Evolutionary conservation across 2,797 vertebrate genomes (phyloP).

Genomic region (Enteromius mattozi): DNA sequence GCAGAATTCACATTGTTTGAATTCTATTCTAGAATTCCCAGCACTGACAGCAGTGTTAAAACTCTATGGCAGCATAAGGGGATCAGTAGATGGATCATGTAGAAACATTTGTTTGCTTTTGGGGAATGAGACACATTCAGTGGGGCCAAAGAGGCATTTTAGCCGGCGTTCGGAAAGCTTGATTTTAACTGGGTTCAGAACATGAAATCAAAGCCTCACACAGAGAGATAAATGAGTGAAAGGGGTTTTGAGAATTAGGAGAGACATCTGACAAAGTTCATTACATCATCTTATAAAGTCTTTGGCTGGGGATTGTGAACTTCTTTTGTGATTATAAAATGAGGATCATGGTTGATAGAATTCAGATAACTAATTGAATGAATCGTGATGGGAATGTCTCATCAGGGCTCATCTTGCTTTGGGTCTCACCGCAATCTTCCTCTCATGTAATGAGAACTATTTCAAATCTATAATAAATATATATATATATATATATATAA

Average conservation of each 20-base stretch:
- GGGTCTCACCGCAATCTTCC: not conserved
- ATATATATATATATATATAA: not conserved
- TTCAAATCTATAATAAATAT: not conserved
- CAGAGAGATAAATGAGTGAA: conserved; percentile 18
- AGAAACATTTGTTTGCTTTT: conserved; percentile 24
- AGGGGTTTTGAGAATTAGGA: conserved; percentile 39
- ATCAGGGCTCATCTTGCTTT: conserved; percentile 16
- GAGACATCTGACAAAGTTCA: conserved; percentile 40
- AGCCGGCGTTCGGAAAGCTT: not conserved
- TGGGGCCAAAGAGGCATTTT: not conserved
- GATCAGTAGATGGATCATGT: conserved; percentile 17
- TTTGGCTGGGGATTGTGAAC: conserved; percentile 1
- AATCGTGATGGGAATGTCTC: not conserved
- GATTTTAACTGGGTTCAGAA: conserved; percentile 12
- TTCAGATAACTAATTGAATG: not conserved
- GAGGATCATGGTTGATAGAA: conserved; percentile 2
- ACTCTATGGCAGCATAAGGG: not conserved
- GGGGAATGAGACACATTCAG: not conserved
- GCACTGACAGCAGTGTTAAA: not conserved
- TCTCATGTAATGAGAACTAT: conserved; percentile 1
- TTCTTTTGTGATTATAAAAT: not conserved
- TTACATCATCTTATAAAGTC: conserved; percentile 20
- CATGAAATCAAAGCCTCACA: not conserved
- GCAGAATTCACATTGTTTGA: not conserved
- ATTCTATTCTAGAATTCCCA: not conserved